These are phyloP conservation scores for Asobara japonica DNA, from an alignment of 1,140 invertebrate genomes.

Conservation along the genomic window DNA sequence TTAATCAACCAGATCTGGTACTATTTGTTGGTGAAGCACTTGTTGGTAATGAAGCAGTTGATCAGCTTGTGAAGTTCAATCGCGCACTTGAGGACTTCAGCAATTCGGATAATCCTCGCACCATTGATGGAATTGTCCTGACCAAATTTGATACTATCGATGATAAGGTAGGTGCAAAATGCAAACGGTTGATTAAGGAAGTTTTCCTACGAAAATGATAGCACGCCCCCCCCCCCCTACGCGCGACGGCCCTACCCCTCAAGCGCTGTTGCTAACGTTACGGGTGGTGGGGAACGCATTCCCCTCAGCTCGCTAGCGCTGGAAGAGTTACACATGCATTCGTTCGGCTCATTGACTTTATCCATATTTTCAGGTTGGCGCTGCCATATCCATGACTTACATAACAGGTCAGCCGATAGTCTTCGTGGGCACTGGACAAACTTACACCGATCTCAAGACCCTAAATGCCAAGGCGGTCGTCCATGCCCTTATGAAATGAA, in stretches of 20 bases:
- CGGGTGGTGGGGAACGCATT: too few species aligned
- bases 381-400: constrained; percentile 99
- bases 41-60: constrained; percentile 99
- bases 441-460: constrained; percentile 97
- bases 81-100: constrained; percentile 93
- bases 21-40: constrained; percentile 99
- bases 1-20: constrained; percentile 96
- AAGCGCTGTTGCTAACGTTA: too few species aligned
- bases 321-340: too few species aligned
- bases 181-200: too few species aligned
- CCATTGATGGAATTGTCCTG: constrained; percentile 97
- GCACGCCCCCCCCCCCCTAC: too few species aligned
- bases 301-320: too few species aligned
- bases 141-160: constrained; percentile 99
- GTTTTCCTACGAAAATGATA: too few species aligned
- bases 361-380: constrained; percentile 84
- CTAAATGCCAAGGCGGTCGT: constrained; percentile 98
- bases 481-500: constrained; percentile 93
- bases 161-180: constrained; percentile 81
- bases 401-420: constrained; percentile 99
- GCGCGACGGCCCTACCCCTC: too few species aligned
- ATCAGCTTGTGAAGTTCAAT: constrained; percentile 99
- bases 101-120: constrained; percentile 82
- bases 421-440: constrained; percentile 99
- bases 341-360: too few species aligned